Conservation (phyloP, 1,140 invertebrate genomes). For the Eciton burchellii region DNA sequence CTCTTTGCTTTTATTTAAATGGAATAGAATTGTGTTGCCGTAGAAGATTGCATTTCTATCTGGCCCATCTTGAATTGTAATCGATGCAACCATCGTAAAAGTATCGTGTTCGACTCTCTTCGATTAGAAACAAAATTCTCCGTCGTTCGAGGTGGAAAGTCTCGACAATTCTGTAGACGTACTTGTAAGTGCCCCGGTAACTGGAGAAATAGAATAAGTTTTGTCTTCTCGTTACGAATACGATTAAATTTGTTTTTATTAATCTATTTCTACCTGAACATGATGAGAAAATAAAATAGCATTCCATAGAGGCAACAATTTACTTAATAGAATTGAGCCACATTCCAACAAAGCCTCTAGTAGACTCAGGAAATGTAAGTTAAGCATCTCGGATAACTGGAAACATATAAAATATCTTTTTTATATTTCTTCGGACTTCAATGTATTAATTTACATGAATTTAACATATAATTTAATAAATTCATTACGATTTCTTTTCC, state of each 20-base stretch:
- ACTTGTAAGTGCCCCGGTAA: conserved; percentile 95
- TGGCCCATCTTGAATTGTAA: conserved; percentile 99
- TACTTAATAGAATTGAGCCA: conserved; percentile 95
- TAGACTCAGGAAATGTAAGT: conserved; percentile 97
- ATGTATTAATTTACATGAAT: no score
- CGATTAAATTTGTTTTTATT: conserved; percentile 5
- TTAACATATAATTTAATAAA: no score
- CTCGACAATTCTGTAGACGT: conserved; percentile 95
- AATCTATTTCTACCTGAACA: conserved; percentile 88
- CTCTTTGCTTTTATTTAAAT: conserved; percentile 86
- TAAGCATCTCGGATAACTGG: conserved; percentile 98
- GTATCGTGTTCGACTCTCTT: conserved; percentile 83
- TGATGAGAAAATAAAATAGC: conserved; percentile 96
- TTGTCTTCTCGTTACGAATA: conserved; percentile 21
- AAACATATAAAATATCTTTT: no score
- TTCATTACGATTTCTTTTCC: no score
- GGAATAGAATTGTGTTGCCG: conserved; percentile 94
- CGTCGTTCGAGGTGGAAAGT: conserved; percentile 88
- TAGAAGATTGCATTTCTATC: conserved; percentile 98
- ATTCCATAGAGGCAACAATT: conserved; percentile 94
- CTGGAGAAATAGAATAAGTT: conserved; percentile 85
- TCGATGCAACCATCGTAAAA: conserved; percentile 95
- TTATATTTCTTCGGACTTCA: no score
- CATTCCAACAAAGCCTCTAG: conserved; percentile 98
- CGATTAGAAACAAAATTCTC: conserved; percentile 79